Evolutionary conservation across 2,888 invertebrate genomes (phyloP), one percentile per base, ranked within the genome.

Genomic region (Elysia crispata): DNA sequence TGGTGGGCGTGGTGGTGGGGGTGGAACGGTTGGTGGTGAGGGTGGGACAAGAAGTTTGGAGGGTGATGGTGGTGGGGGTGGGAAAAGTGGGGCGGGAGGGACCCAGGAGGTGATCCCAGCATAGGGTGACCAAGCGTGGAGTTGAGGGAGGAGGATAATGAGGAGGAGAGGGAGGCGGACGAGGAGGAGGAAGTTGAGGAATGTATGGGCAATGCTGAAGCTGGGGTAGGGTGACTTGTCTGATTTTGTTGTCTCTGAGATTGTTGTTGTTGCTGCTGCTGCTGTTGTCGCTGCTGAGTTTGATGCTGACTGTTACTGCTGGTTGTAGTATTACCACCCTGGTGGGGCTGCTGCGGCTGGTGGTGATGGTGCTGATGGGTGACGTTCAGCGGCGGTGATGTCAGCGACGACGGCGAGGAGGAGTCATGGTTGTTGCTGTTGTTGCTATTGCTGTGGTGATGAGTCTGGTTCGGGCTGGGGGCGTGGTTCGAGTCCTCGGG

Each of bases 401-500:
- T 33, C n/a, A 64, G 67, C 57, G 76, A 67, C 20, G 79, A 72
- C 28, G 57, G 57, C 18, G 57, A 66, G n/a, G 69, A 67, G n/a
- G 41, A 41, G 41, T 41, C 41, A 11, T 41, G 41, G 41, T 41
- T 3, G 66, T 28, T 73, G 33, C 20, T n/a, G 25, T 72, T 66
- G 54, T 49, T 33, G 33, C 67, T 54, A 25, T 11, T 41, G 41
- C 41, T 41, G 11, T 41, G 62, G 64, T 62, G 49, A 78, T 41
- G 64, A 77, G 73, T 60, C 75, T 25, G 66, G 80, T 23, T 81
- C 49, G 86, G 85, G 87, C 85, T 85, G 84, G 82, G 84, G 88
- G 86, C 86, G 83, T 83, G 80, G 84, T 82, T 84, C 86, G 84
- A 82, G n/a, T 82, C 82, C 3, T 41, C 78, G 72, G n/a, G 60